These are phyloP conservation scores for Passer montanus DNA, from an alignment of 2,113 vertebrate genomes.

Conservation along the genomic window DNA sequence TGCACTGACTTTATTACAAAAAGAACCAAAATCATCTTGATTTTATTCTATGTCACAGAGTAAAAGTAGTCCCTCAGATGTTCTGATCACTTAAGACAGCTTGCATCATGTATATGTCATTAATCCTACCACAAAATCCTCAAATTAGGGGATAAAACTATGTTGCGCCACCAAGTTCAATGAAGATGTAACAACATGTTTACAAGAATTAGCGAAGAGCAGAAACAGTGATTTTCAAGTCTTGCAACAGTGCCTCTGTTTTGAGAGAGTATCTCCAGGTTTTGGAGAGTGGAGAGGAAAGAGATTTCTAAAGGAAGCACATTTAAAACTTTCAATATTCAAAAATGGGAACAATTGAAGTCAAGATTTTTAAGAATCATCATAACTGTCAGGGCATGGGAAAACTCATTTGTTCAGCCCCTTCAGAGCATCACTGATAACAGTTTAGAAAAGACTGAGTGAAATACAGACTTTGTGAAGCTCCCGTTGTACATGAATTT, in stretches of 20 bases:
- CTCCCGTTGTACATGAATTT: neutral
- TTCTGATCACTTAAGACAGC: neutral
- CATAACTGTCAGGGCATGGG: neutral
- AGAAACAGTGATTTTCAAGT: neutral
- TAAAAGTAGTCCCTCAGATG: neutral
- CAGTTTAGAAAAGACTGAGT: neutral
- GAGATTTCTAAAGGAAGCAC: neutral
- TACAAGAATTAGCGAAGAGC: neutral
- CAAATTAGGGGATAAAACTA: neutral
- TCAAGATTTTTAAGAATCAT: neutral
- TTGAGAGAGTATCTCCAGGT: neutral
- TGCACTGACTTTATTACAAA: neutral
- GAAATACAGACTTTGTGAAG: neutral
- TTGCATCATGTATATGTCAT: neutral
- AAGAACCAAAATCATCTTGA: neutral
- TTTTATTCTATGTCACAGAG: neutral
- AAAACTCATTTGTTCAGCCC: slow-evolving; percentile 3
- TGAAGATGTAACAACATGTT: neutral
- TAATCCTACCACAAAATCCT: neutral
- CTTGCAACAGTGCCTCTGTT: neutral
- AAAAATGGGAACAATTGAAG: neutral
- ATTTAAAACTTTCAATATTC: neutral
- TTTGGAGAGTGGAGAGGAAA: neutral
- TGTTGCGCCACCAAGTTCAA: neutral
- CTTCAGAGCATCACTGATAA: neutral